Conservation (phyloP, 2,888 invertebrate genomes). For the Clostera curtula region DNA sequence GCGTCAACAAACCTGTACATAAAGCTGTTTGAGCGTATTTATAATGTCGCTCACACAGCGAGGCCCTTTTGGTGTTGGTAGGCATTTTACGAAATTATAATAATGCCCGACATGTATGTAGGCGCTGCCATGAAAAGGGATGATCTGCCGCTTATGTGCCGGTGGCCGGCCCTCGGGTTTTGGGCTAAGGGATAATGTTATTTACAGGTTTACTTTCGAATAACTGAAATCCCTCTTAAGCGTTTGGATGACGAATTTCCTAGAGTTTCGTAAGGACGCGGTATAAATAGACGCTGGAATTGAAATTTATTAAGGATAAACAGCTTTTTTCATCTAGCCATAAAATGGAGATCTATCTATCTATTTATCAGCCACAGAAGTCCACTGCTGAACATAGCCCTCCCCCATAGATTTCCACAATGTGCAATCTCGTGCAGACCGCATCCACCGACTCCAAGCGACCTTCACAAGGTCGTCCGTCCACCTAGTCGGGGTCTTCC, state of each 20-base stretch:
- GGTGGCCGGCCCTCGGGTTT: constrained; percentile 14
- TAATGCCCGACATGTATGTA: constrained; percentile 19
- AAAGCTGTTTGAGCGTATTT: not conserved
- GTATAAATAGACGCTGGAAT: constrained; percentile 2
- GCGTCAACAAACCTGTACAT: constrained; percentile 11
- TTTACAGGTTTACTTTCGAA: constrained; percentile 25
- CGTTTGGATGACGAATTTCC: constrained; percentile 9
- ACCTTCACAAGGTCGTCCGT: too few species aligned
- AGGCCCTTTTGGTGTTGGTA: constrained; percentile 7
- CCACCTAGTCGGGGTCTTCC: too few species aligned
- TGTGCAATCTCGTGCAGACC: too few species aligned
- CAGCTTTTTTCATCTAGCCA: too few species aligned
- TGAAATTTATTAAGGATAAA: too few species aligned
- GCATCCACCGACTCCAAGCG: too few species aligned
- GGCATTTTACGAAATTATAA: constrained; percentile 26
- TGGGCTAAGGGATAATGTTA: constrained; percentile 26
- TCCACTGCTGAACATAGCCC: too few species aligned
- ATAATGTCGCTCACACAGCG: constrained; percentile 3
- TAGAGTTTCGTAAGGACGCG: constrained; percentile 10
- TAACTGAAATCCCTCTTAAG: constrained; percentile 16
- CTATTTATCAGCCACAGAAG: too few species aligned
- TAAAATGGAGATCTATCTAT: too few species aligned
- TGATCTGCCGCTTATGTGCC: constrained; percentile 30
- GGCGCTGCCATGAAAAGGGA: constrained; percentile 19
- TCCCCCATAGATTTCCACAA: too few species aligned